These are phyloP conservation scores for Balaeniceps rex DNA, from an alignment of 2,113 vertebrate species.

Conservation along the genomic window DNA sequence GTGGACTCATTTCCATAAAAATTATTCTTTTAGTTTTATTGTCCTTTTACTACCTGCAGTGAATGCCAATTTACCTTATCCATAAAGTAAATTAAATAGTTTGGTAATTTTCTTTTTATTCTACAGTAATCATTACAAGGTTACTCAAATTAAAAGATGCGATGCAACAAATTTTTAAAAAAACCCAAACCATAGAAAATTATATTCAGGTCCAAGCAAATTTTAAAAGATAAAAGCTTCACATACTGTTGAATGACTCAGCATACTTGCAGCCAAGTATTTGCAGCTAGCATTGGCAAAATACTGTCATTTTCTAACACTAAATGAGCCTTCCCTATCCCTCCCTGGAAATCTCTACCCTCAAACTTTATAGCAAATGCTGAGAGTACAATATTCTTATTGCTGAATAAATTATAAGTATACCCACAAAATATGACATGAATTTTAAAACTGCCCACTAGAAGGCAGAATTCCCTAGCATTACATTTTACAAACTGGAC, in stretches of 20 bases:
- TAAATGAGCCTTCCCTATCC: background rate
- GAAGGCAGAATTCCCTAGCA: constrained; percentile 43
- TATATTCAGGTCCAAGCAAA: background rate
- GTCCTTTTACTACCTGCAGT: background rate
- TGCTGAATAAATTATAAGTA: background rate
- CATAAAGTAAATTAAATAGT: background rate
- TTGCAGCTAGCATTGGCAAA: background rate
- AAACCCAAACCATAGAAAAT: background rate
- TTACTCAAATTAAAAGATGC: background rate
- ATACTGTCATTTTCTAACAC: background rate
- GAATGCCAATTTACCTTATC: background rate
- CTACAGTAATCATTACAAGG: background rate
- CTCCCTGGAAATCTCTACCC: background rate
- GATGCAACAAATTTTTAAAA: background rate
- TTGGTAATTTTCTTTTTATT: background rate
- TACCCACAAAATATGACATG: background rate
- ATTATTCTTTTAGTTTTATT: background rate
- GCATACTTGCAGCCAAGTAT: background rate
- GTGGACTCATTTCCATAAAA: background rate
- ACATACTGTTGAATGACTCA: background rate
- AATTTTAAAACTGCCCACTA: constrained; percentile 43
- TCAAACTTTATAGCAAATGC: background rate
- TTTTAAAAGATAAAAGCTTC: background rate
- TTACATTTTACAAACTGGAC: background rate
- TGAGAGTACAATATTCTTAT: background rate